phyloP scores from a whole-genome alignment of 2,797 vertebrate genomes.

The Lemur catta region DNA sequence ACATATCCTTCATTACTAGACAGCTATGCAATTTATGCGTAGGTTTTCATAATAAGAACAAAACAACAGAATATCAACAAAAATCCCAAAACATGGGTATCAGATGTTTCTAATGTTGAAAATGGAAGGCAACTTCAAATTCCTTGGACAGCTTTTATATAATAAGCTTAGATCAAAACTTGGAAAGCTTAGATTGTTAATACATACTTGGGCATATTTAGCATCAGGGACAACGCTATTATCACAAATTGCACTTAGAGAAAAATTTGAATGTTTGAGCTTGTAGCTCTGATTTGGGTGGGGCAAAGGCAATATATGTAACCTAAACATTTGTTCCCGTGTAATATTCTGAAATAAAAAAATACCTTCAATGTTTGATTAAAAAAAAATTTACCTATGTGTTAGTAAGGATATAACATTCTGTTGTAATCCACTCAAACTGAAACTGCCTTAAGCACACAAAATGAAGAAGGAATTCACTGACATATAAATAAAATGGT shows the following conservation, averaged over 20 bases:
- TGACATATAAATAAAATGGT: background rate
- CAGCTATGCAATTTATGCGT: background rate
- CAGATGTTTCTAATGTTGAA: background rate
- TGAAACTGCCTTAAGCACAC: background rate
- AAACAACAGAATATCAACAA: background rate
- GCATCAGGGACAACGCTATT: background rate
- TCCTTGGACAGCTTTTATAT: background rate
- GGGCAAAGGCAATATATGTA: too few relatives aligned
- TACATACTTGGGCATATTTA: background rate
- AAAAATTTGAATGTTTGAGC: background rate
- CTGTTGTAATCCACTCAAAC: background rate
- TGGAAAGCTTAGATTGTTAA: background rate
- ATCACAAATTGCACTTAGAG: background rate
- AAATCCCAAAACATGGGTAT: background rate
- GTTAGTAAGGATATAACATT: background rate
- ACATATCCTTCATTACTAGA: background rate
- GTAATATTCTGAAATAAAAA: background rate
- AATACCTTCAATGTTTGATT: background rate
- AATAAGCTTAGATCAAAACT: background rate
- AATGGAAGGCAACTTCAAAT: background rate
- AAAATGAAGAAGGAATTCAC: background rate
- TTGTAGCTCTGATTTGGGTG: too few relatives aligned
- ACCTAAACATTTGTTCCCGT: too few relatives aligned
- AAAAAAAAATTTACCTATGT: background rate
- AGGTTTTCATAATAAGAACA: background rate